A percentile compares a stretch with the other conserved stretches of the same genome.
Evolutionary conservation across 2,888 invertebrate species (phyloP).

Genomic region (Aricia artaxerxes): DNA sequence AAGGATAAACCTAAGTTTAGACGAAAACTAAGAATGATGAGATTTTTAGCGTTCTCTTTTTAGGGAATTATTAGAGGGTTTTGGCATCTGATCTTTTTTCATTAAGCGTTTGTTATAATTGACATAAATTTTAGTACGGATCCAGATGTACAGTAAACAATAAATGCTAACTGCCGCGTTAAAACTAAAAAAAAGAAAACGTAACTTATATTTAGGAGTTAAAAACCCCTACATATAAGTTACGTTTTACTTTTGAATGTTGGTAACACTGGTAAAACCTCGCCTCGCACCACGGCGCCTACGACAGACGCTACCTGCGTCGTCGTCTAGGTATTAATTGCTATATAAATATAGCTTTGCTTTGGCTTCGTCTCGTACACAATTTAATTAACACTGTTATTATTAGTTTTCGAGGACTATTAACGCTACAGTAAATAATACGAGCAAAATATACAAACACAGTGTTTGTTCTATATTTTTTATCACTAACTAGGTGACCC

Average conservation of each 20-base stretch:
- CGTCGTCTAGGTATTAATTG: slow-evolving; percentile 9
- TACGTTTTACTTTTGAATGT: neutral
- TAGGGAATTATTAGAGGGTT: too few relatives aligned
- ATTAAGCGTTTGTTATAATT: too few relatives aligned
- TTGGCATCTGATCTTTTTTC: too few relatives aligned
- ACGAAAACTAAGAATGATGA: neutral
- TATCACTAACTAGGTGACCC: neutral
- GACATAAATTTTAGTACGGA: too few relatives aligned
- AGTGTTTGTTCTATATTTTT: neutral
- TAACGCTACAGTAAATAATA: neutral
- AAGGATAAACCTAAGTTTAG: neutral
- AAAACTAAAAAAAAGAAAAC: too few relatives aligned
- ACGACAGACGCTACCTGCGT: slow-evolving; percentile 43
- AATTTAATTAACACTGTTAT: slow-evolving; percentile 28
- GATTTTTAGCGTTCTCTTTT: too few relatives aligned
- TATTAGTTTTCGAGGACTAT: slow-evolving; percentile 4
- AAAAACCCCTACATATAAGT: too few relatives aligned
- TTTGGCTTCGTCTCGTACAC: slow-evolving; percentile 23
- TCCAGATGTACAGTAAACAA: too few relatives aligned
- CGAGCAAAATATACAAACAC: neutral
- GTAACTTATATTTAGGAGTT: too few relatives aligned
- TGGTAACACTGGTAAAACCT: neutral
- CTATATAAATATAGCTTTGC: slow-evolving; percentile 11
- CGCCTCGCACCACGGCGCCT: slow-evolving; percentile 44
- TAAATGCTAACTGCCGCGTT: too few relatives aligned